Conservation (phyloP, 2,113 vertebrate genomes). For the Nettapus auritus region DNA sequence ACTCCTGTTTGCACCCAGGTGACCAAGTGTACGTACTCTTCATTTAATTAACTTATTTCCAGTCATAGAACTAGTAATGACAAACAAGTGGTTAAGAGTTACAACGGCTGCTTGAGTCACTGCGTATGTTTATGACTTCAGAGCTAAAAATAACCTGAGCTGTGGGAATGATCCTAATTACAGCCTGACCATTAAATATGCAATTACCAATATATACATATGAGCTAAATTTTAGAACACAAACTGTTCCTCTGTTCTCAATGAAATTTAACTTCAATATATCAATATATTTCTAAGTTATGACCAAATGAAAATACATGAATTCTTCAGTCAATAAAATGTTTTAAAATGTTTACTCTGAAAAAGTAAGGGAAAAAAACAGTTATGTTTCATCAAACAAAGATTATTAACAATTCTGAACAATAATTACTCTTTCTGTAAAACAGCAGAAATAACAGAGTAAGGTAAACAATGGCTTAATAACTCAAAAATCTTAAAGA, state of each 20-base stretch:
- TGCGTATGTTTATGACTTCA: background rate
- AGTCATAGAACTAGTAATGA: background rate
- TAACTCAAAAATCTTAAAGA: background rate
- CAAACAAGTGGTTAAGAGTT: background rate
- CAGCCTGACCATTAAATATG: background rate
- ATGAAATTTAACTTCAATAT: background rate
- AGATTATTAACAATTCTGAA: background rate
- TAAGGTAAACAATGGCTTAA: background rate
- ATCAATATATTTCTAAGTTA: background rate
- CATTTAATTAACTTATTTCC: background rate
- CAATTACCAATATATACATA: background rate
- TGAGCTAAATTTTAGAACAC: background rate
- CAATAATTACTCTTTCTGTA: background rate
- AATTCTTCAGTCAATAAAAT: background rate
- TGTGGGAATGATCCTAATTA: background rate
- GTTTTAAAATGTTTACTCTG: background rate
- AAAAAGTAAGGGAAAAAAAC: background rate
- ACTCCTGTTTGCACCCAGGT: background rate
- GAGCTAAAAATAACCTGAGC: background rate
- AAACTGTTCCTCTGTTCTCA: background rate
- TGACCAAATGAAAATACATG: background rate
- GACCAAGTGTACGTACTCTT: background rate
- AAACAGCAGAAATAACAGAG: background rate
- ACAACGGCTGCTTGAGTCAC: background rate
- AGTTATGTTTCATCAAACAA: background rate